A percentile compares a stretch with the other conserved stretches of the same genome.
These are phyloP conservation scores for Archips crataeganus DNA, from an alignment of 2,888 invertebrate genomes.

Conservation along the genomic window DNA sequence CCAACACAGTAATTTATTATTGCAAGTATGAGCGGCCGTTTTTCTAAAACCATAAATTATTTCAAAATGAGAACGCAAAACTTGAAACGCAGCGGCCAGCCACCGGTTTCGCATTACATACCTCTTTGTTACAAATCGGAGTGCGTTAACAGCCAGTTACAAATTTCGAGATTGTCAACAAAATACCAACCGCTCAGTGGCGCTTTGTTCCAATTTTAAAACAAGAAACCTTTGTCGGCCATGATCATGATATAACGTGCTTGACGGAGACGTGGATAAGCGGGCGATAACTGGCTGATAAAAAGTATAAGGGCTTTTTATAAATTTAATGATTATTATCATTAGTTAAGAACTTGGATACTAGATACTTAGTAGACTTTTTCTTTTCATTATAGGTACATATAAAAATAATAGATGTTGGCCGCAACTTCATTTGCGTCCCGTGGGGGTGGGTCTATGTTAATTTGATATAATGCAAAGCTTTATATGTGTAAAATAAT, in stretches of 20 bases:
- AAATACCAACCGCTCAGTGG: constrained; percentile 33
- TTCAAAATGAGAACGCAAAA: constrained; percentile 34
- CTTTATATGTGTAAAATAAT: too few species aligned
- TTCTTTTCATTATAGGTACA: too few species aligned
- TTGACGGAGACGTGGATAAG: constrained; percentile 12
- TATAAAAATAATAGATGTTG: too few species aligned
- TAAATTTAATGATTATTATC: not conserved
- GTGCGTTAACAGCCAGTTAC: constrained; percentile 36
- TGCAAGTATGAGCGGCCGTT: not conserved
- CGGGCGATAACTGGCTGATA: constrained; percentile 24
- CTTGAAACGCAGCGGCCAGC: constrained; percentile 30
- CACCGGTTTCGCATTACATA: constrained; percentile 35
- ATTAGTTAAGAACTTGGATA: not conserved
- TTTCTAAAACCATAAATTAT: constrained; percentile 14
- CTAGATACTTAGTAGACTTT: too few species aligned
- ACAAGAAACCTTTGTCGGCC: constrained; percentile 35
- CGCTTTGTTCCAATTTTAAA: constrained; percentile 41
- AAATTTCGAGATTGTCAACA: constrained; percentile 41
- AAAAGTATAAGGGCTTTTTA: constrained; percentile 17
- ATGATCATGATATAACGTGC: constrained; percentile 23
- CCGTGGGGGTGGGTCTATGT: too few species aligned
- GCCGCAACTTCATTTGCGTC: too few species aligned
- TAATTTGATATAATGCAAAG: too few species aligned
- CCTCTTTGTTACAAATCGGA: constrained; percentile 36
- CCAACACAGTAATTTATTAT: not conserved